Percentiles rank a stretch among this genome's conserved stretches.
Conservation (phyloP, 92 coral and sea anemone genomes). For the Parazoanthus atlanticus region DNA sequence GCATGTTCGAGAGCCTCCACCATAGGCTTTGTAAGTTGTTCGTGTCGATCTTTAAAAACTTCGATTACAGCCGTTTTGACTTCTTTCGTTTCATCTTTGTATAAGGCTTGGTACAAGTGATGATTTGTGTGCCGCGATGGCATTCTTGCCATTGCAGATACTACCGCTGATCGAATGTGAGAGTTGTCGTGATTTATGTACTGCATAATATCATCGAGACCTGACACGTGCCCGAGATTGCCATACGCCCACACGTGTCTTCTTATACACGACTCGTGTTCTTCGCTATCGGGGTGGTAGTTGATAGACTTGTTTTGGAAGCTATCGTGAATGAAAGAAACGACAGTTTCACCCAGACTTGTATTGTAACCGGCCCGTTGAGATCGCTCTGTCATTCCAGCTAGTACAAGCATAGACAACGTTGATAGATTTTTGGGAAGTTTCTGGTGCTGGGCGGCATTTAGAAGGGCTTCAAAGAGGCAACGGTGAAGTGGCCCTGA, state of each 20-base stretch:
- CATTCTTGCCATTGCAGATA: conserved; percentile 86
- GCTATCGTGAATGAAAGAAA: conserved; percentile 74
- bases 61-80: conserved; percentile 90
- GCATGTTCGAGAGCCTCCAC: conserved; percentile 83
- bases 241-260: conserved; percentile 95
- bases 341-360: conserved; percentile 66
- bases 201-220: conserved; percentile 66
- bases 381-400: conserved; percentile 76
- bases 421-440: conserved; percentile 49
- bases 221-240: conserved; percentile 86
- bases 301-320: conserved; percentile 71
- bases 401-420: conserved; percentile 80
- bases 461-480: conserved; percentile 66
- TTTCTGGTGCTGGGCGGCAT: conserved; percentile 25
- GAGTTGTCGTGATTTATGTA: conserved; percentile 91
- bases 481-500: conserved; percentile 70
- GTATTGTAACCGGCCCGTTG: conserved; percentile 79
- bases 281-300: conserved; percentile 74
- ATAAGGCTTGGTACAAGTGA: conserved; percentile 38
- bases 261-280: conserved; percentile 73
- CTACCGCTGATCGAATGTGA: conserved; percentile 85
- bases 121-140: conserved; percentile 72
- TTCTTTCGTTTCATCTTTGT: conserved; percentile 71
- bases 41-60: conserved; percentile 81
- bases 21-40: conserved; percentile 63